A percentile compares a stretch with the other conserved stretches of the same genome.
These are phyloP conservation scores for Lagria hirta DNA, from an alignment of 2,888 invertebrate genomes.

Conservation along the genomic window DNA sequence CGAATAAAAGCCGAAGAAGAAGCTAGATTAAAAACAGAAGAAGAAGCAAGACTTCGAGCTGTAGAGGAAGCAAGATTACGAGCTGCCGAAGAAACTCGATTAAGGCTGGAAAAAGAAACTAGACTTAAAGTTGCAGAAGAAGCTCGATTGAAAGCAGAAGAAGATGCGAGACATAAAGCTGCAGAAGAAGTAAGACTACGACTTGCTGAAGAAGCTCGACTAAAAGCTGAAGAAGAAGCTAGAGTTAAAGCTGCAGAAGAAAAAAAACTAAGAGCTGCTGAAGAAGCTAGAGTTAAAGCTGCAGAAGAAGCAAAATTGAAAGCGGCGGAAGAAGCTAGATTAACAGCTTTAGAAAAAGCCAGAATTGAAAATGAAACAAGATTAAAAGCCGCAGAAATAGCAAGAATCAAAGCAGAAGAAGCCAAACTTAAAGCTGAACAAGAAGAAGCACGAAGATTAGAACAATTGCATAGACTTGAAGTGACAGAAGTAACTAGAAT, in stretches of 20 bases:
- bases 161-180: slow-evolving; percentile 41
- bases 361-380: slow-evolving; percentile 22
- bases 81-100: slow-evolving; percentile 40
- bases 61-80: slow-evolving; percentile 21
- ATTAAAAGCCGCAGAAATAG: slow-evolving; percentile 30
- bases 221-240: slow-evolving; percentile 33
- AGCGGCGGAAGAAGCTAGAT: slow-evolving; percentile 34
- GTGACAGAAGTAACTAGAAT: slow-evolving; percentile 40
- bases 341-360: slow-evolving; percentile 25
- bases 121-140: slow-evolving; percentile 27
- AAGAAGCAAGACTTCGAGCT: slow-evolving; percentile 32
- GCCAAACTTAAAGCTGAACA: slow-evolving; percentile 16
- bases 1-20: slow-evolving; percentile 36
- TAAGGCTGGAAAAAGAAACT: slow-evolving; percentile 32
- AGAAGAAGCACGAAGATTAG: slow-evolving; percentile 30
- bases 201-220: slow-evolving; percentile 34
- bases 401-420: slow-evolving; percentile 25
- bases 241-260: slow-evolving; percentile 26
- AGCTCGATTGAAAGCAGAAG: slow-evolving; percentile 34
- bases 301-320: slow-evolving; percentile 35
- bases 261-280: slow-evolving; percentile 13
- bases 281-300: slow-evolving; percentile 27
- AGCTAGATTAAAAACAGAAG: slow-evolving; percentile 29
- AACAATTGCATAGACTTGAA: slow-evolving; percentile 29
- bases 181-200: slow-evolving; percentile 32